These are phyloP conservation scores for Drosophila orena DNA, from an alignment of 1,140 invertebrate genomes.

Conservation along the genomic window DNA sequence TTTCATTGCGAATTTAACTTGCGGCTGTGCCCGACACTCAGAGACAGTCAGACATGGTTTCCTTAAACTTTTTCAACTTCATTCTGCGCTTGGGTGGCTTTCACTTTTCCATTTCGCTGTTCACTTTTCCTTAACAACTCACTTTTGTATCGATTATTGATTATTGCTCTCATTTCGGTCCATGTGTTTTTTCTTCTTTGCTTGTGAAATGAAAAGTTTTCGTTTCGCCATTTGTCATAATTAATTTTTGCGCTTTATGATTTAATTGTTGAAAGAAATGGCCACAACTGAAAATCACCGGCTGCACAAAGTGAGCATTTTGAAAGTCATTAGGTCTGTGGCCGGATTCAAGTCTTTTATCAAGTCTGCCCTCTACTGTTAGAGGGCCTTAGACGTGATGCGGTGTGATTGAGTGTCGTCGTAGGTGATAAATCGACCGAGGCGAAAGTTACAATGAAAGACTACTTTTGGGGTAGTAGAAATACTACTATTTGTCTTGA, in stretches of 20 bases:
- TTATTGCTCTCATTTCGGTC: slow-evolving; percentile 60
- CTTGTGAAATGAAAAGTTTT: slow-evolving; percentile 73
- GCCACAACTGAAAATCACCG: slow-evolving; percentile 26
- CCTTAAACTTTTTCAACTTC: slow-evolving; percentile 49
- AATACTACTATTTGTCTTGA: background rate
- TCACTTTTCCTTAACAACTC: slow-evolving; percentile 69
- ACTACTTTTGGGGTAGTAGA: slow-evolving; percentile 11
- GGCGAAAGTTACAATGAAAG: slow-evolving; percentile 61
- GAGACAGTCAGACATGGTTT: slow-evolving; percentile 52
- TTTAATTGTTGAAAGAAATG: slow-evolving; percentile 55
- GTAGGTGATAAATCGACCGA: slow-evolving; percentile 54
- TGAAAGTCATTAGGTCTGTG: slow-evolving; percentile 52
- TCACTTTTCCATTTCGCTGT: slow-evolving; percentile 69
- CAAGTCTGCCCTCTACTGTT: slow-evolving; percentile 48
- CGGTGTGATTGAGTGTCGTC: slow-evolving; percentile 45
- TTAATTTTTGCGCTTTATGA: slow-evolving; percentile 72
- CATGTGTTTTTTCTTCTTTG: slow-evolving; percentile 17
- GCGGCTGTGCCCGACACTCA: slow-evolving; percentile 43
- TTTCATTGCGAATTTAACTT: slow-evolving; percentile 52
- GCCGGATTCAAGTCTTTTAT: slow-evolving; percentile 51
- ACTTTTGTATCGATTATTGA: slow-evolving; percentile 74
- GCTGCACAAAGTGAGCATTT: slow-evolving; percentile 37
- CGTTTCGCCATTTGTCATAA: slow-evolving; percentile 72
- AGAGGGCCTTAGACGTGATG: slow-evolving; percentile 24
- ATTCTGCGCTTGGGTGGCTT: slow-evolving; percentile 54